Base-by-base conservation (phyloP, 2,797 vertebrate genomes). In the Decapterus maruadsi region DNA sequence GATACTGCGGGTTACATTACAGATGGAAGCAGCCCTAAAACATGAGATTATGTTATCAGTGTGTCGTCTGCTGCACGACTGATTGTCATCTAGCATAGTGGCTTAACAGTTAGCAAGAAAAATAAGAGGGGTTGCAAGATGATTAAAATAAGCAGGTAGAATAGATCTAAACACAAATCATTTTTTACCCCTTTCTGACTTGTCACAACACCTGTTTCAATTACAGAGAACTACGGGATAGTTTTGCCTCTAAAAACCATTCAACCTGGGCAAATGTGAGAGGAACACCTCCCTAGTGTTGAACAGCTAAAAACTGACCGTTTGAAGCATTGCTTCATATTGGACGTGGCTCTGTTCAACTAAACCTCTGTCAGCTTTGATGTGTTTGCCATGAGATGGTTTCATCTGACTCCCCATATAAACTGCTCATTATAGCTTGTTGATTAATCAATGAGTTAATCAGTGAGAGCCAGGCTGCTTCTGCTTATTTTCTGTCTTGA, bases 1-100 rank as follows among this genome's bases (percentile, higher is more conserved):
- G 46, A 69, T 13, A 6, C 19, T 50, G 31, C n/a, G 40, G 58
- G 57, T 20, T 20, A 40, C 22, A 75, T 73, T 81, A 76, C 19
- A 75, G 55, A 72, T 40, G 29, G 51, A 77, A 68, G 4, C 43
- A 43, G 10, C 22, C 1, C 6, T 51, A 7, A 48, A 65, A 54
- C 31, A 19, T 2, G 16, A 56, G 64, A 56, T 68, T 29, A 42
- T 6, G 12, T 40, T 31, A 3, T 57, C 56, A 26, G 22, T 34
- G 2, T 75, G 6, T 22, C n/a, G 5, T 67, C 9, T 63, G 31
- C 17, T 34, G 1, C 0, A 46, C 22, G 29, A 31, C 8, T 36
- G 53, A 16, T 40, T 9, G 2, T 13, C 31, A 26, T 26, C 38
- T 20, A 22, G 14, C 29, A 14, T 29, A 13, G 26, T 7, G 31